Evolutionary conservation across 2,888 invertebrate species (phyloP).

Genomic region (Agrochola lychnidis): DNA sequence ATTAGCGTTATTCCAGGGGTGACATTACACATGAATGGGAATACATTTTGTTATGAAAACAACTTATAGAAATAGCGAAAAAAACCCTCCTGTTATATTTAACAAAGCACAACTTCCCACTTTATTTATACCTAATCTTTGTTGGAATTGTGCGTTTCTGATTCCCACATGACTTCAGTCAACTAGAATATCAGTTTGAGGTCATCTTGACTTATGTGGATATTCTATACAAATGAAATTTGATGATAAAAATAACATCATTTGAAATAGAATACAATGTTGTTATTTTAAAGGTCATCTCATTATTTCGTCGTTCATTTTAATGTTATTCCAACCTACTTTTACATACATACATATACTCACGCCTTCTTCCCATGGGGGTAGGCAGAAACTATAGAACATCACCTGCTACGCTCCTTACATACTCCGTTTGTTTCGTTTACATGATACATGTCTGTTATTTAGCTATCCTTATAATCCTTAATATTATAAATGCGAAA

Average conservation of each 20-base stretch:
- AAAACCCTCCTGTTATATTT: neutral
- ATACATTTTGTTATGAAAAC: neutral
- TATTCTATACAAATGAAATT: neutral
- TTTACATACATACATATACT: neutral
- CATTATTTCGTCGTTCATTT: neutral
- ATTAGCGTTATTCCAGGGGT: neutral
- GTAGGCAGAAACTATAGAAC: no score
- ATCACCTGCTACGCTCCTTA: no score
- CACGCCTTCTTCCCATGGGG: no score
- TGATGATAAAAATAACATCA: neutral
- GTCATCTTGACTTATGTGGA: neutral
- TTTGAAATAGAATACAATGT: neutral
- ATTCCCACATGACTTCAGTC: neutral
- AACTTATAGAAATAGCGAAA: neutral
- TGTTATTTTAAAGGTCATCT: constrained; percentile 9
- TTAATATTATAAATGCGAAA: no score
- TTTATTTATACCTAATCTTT: neutral
- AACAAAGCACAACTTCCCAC: neutral
- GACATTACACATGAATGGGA: neutral
- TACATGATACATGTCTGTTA: no score
- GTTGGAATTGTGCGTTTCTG: neutral
- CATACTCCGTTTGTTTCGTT: no score
- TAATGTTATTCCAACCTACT: neutral
- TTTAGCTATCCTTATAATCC: no score
- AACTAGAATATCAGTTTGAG: neutral